These are phyloP conservation scores for Heloderma charlesbogerti DNA, from an alignment of 2,113 vertebrate species.

Conservation along the genomic window DNA sequence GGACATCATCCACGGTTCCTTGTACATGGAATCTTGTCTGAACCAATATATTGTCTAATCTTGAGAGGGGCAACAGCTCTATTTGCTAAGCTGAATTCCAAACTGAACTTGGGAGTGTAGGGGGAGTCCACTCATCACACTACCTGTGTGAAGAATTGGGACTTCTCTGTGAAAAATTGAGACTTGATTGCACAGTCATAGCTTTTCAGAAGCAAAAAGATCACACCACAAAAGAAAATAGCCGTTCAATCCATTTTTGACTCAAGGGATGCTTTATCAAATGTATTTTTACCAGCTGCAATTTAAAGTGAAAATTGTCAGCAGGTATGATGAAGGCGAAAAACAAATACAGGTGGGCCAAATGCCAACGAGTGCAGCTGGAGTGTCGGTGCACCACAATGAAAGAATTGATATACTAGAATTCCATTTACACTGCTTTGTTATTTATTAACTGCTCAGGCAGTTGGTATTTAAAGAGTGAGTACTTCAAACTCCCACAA, in stretches of 20 bases:
- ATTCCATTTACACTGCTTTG: background rate
- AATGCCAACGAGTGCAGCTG: background rate
- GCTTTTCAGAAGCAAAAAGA: background rate
- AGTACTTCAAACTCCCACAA: slow-evolving; percentile 34
- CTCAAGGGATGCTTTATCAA: background rate
- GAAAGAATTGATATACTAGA: background rate
- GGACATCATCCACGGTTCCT: background rate
- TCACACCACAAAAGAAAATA: background rate
- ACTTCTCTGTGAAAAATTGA: too few relatives aligned
- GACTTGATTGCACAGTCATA: background rate
- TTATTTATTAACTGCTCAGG: background rate
- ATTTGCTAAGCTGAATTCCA: background rate
- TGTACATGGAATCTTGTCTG: background rate
- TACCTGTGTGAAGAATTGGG: background rate
- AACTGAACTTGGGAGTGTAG: background rate
- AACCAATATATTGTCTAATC: background rate
- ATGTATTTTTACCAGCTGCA: background rate
- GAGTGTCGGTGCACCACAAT: background rate
- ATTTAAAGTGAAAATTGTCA: background rate
- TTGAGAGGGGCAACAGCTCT: background rate
- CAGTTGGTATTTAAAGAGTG: background rate
- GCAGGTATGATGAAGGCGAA: background rate
- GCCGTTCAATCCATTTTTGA: background rate
- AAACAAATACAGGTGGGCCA: background rate
- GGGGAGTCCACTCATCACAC: background rate